A percentile compares a stretch with the other conserved stretches of the same genome.
These are phyloP conservation scores for Eulemur rubriventer DNA, from an alignment of 2,797 vertebrate genomes.

Conservation along the genomic window DNA sequence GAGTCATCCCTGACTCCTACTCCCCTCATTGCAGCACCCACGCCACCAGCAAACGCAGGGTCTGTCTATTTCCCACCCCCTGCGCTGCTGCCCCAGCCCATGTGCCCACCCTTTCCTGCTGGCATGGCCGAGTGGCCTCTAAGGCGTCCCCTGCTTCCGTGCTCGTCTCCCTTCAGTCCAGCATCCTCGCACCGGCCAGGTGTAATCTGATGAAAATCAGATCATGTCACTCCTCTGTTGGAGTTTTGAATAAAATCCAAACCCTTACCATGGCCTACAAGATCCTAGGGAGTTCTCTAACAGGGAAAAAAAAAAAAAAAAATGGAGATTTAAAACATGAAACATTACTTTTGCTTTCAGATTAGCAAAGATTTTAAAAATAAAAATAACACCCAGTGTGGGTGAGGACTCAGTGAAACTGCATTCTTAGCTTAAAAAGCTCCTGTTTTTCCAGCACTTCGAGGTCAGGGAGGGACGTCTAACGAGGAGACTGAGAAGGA, in stretches of 20 bases:
- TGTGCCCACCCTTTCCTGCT: accelerated
- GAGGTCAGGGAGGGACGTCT: background rate
- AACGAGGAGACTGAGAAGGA: background rate
- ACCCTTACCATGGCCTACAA: background rate
- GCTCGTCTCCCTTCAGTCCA: background rate
- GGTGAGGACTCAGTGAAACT: background rate
- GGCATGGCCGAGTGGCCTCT: background rate
- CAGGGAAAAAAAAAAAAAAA: background rate
- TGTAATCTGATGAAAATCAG: no score
- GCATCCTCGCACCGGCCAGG: background rate
- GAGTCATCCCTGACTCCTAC: background rate
- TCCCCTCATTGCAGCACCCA: background rate
- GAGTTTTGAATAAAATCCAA: background rate
- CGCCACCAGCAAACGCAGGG: background rate
- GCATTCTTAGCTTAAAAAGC: background rate
- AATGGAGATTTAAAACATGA: background rate
- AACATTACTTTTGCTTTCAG: background rate
- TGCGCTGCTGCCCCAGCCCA: background rate
- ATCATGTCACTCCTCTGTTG: background rate
- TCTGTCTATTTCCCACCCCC: background rate
- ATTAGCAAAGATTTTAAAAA: background rate
- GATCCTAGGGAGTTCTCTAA: background rate
- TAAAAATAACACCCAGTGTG: background rate
- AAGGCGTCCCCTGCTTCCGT: accelerated
- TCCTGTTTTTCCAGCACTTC: background rate